Evolutionary conservation across 2,888 invertebrate species (phyloP), one percentile per base, ranked within the genome.

Genomic region (Osedax fenrisi): DNA sequence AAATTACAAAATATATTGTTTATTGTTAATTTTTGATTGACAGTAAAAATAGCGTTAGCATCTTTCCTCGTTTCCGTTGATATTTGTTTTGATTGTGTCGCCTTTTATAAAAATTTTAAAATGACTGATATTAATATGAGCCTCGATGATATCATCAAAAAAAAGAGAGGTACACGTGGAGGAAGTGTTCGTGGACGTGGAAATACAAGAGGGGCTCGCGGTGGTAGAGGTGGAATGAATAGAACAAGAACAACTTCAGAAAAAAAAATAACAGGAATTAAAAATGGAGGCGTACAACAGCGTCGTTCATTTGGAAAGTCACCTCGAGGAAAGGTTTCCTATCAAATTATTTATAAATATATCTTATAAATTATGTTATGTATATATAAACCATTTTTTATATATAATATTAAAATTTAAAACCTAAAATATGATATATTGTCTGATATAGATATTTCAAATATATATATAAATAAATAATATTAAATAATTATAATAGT

Each of bases 71-170:
- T 17, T 41, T 41, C 41, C 41, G 41, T 10, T 41, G 5, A 41
- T 41, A 10, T 41, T 5, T 41, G 5, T 41, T 10, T 41, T 41
- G 10, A 41, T 10, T 17, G 5, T 10, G 41, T 17, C 5, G 5
- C 17, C 41, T 41, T 41, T 41, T 41, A 41, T 41, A 10, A 41
- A 41, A 41, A 41, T 41, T 41, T 10, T 17, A 41, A 41, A 10
- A 41, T 41, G 41, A 10, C 41, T 41, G 41, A 41, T 41, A 92
- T 96, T 85, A 95, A 96, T 86, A 91, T 95, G 92, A 94, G 94
- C 83, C 88, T 96, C 80, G 96, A 96, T 85, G 96, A 96, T 80
- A 94, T 96, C 77, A 96, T 96, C 81, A 68, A 68, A n/a, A 68
- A 26, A 68, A 68, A 41, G 41, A 41, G 17, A 41, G 17, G 10